These are phyloP conservation scores for Montipora efflorescens DNA, from an alignment of 64 coral and sea anemone genomes.

Conservation along the genomic window DNA sequence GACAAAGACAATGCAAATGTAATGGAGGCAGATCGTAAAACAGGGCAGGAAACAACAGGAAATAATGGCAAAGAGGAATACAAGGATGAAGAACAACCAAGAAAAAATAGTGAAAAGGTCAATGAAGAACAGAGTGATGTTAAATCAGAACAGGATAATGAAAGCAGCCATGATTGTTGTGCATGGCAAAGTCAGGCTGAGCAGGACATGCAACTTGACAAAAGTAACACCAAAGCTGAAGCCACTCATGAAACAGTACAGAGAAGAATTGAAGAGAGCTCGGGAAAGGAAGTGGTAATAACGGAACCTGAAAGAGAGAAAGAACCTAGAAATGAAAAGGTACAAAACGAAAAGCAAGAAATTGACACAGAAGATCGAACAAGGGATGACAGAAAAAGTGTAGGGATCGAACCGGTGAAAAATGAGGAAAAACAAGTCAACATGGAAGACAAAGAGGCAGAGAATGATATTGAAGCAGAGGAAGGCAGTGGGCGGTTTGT, in stretches of 20 bases:
- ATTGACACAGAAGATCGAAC: not conserved
- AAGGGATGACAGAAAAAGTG: not conserved
- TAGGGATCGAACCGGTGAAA: not conserved
- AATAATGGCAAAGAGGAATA: not conserved
- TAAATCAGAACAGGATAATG: not conserved
- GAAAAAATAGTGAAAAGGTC: not conserved
- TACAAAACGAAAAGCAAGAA: not conserved
- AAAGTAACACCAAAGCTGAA: not conserved
- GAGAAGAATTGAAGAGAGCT: not conserved
- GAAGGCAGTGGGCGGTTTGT: conserved; percentile 38
- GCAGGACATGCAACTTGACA: not conserved
- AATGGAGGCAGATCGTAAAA: not conserved
- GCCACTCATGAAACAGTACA: not conserved
- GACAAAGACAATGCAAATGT: not conserved
- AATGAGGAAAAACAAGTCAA: not conserved
- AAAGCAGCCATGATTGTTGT: not conserved
- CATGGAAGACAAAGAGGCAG: conserved; percentile 26
- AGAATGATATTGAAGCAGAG: conserved; percentile 25
- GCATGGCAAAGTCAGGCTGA: not conserved
- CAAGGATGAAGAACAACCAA: not conserved
- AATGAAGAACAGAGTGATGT: not conserved
- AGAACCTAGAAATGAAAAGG: not conserved
- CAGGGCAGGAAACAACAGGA: not conserved
- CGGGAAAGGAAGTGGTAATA: not conserved
- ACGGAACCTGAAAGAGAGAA: not conserved